Conservation (phyloP, 2,797 vertebrate species). For the Catamblyrhynchus diadema region DNA sequence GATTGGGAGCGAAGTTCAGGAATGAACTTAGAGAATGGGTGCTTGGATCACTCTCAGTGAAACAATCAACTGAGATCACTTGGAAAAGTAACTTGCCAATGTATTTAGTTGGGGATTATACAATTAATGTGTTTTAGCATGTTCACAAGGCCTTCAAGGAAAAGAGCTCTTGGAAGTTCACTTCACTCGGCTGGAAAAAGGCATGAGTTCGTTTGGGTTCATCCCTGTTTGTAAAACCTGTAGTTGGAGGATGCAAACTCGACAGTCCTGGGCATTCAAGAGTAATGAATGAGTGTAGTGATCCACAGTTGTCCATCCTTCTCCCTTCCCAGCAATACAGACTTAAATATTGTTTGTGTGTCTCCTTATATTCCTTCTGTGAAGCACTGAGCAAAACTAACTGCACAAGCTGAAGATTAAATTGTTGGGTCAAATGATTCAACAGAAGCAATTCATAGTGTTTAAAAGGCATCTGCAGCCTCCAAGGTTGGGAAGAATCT, state of each 20-base stretch:
- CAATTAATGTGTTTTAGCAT: not conserved
- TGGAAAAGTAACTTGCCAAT: not conserved
- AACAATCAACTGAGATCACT: not conserved
- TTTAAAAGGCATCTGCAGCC: not conserved
- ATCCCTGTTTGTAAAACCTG: not conserved
- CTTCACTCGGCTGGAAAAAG: not conserved
- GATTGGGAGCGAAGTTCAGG: not conserved
- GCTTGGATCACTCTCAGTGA: not conserved
- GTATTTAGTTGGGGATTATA: not conserved
- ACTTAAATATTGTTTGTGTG: not conserved
- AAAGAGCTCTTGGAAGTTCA: not conserved
- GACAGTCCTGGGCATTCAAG: not conserved
- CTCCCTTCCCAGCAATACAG: not conserved
- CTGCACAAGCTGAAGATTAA: not conserved
- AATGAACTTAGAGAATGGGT: not conserved
- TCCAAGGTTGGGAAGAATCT: not conserved
- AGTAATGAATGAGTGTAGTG: not conserved
- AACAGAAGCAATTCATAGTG: not conserved
- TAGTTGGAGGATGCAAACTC: not conserved
- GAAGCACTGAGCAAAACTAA: not conserved
- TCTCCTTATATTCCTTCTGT: not conserved
- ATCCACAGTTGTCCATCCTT: not conserved
- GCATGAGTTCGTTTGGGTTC: rapidly evolving
- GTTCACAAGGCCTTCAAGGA: not conserved
- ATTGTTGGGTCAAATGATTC: not conserved